Base-by-base conservation (phyloP, 2,113 vertebrate genomes). In the Ramphastos sulfuratus region DNA sequence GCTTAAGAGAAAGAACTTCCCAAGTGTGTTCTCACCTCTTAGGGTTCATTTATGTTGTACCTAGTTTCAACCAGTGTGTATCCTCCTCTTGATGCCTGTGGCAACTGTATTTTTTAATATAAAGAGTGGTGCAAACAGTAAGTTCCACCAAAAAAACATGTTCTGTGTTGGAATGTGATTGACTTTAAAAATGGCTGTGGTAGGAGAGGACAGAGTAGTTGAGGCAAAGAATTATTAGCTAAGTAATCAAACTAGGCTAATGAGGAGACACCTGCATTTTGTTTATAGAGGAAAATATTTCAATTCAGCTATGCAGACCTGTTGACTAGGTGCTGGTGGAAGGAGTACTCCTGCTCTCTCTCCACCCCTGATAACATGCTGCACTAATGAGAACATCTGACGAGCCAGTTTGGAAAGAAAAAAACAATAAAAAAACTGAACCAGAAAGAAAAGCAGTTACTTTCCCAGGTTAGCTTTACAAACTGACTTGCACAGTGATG, bases 331-430 rank as follows among this genome's bases (percentile, higher is more conserved):
- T 52, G 33, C 35, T 33, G 31, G 31, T 69, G 15, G 54, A 81
- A 69, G 30, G 28, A 82, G 8, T 11, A 15, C 14, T 71, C 12
- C 28, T 69, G 10, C 20, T 54, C 10, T 65, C 13, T 72, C 17
- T 72, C 20, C 4, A 0, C 59, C 4, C 3, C 12, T 14, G 7
- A 7, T 67, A 19, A 42, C 15, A 20, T 78, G 10, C 27, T 72
- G 9, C 0, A 0, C 23, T 42, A 4, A 0, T 39, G 33, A n/a
- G 5, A 67, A 31, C 1, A 5, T 23, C 24, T 35, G 27, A 39
- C 7, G 33, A 48, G 25, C 10, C 74, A 87, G 5, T 58, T 92
- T 16, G 46, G 59, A 58, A 82, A 52, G 27, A 27, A 63, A 50
- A 59, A 64, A 37, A 0, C 3, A 28, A 54, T 24, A 14, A 6